Percentiles rank a stretch among this genome's conserved stretches.
Conservation (phyloP, 1,140 invertebrate species). For the Sarcophaga peregrina region DNA sequence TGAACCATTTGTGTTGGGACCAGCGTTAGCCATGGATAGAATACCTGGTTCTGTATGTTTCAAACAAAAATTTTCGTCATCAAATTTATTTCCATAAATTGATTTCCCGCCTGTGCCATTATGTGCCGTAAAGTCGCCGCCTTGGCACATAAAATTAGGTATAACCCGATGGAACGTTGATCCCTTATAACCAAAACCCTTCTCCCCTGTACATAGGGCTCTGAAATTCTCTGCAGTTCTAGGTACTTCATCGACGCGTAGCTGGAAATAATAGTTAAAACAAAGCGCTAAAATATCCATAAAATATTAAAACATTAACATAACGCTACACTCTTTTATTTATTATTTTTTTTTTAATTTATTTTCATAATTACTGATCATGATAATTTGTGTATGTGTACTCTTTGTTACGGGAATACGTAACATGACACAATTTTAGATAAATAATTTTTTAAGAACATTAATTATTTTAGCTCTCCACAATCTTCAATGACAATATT, state of each 20-base stretch:
- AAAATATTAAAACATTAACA: not conserved
- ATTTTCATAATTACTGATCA: not conserved
- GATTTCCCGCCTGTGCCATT: slow-evolving; percentile 46
- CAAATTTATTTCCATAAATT: slow-evolving; percentile 93
- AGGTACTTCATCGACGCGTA: slow-evolving; percentile 43
- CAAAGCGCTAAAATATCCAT: not conserved
- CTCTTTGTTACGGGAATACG: too few species aligned
- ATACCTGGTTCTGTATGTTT: slow-evolving; percentile 90
- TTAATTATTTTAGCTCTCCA: slow-evolving; percentile 67
- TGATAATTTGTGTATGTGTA: not conserved
- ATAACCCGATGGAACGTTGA: slow-evolving; percentile 93
- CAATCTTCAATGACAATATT: slow-evolving; percentile 83
- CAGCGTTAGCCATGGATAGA: slow-evolving; percentile 77
- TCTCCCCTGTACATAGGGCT: slow-evolving; percentile 43
- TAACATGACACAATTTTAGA: not conserved
- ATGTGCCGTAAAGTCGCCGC: slow-evolving; percentile 43
- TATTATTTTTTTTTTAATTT: not conserved
- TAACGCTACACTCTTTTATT: too few species aligned
- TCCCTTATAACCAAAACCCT: slow-evolving; percentile 84
- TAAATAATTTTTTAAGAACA: not conserved
- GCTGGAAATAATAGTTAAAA: slow-evolving; percentile 68
- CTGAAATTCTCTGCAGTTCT: slow-evolving; percentile 46
- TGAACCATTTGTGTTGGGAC: slow-evolving; percentile 61
- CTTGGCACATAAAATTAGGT: slow-evolving; percentile 87
- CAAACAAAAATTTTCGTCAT: slow-evolving; percentile 93